These are phyloP conservation scores for Plutomurus gul DNA, from an alignment of 1,140 invertebrate species.

Conservation along the genomic window DNA sequence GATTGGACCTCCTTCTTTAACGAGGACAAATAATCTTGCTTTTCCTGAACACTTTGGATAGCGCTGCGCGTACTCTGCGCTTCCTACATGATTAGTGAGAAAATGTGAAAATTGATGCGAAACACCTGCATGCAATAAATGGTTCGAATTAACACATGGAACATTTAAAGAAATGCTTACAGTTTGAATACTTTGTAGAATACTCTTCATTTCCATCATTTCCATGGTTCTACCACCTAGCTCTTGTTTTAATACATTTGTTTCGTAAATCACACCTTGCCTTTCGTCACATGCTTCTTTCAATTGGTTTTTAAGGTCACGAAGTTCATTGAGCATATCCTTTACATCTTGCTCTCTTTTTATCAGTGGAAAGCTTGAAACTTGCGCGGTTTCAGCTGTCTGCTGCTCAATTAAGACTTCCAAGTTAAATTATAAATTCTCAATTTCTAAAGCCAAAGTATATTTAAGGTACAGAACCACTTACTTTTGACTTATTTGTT, in stretches of 20 bases:
- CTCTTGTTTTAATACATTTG: constrained; percentile 39
- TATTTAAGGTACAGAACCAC: no score
- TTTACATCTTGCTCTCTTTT: no score
- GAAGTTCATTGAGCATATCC: no score
- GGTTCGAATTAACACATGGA: background rate
- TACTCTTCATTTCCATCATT: constrained; percentile 38
- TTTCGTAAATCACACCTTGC: constrained; percentile 32
- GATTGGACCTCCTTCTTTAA: constrained; percentile 38
- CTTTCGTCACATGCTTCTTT: constrained; percentile 37
- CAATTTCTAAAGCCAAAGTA: no score
- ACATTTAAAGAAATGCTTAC: background rate
- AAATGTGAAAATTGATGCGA: no score
- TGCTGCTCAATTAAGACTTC: no score
- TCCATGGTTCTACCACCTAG: constrained; percentile 36
- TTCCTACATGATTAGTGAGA: constrained; percentile 34
- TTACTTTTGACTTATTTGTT: no score
- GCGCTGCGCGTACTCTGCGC: constrained; percentile 1
- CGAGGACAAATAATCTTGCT: constrained; percentile 40
- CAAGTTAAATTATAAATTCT: no score
- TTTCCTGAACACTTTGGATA: constrained; percentile 41
- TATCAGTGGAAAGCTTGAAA: no score
- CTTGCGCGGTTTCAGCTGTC: no score
- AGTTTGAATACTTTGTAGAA: constrained; percentile 36
- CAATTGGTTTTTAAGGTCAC: no score
- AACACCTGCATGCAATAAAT: background rate